Evolutionary conservation across 2,888 invertebrate species (phyloP).

Genomic region (Melipona bicolor): DNA sequence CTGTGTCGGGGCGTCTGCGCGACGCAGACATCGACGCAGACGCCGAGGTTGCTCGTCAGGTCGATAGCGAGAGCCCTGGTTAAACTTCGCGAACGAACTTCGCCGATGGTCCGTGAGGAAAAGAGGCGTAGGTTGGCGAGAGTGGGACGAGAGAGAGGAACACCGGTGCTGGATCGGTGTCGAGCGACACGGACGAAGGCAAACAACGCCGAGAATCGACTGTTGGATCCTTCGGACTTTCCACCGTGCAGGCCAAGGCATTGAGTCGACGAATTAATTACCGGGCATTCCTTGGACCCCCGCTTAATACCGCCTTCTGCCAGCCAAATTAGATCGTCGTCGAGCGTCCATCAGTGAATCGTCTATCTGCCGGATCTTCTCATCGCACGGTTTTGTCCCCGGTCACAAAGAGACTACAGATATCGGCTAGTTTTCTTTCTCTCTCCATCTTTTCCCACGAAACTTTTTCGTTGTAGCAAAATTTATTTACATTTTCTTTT

Average conservation of each 20-base stretch:
- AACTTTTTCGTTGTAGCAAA: not conserved
- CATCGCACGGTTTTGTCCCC: slow-evolving; percentile 1
- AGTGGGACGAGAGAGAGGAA: slow-evolving; percentile 35
- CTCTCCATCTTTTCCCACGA: not conserved
- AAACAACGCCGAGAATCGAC: not conserved
- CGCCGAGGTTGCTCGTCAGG: slow-evolving; percentile 81
- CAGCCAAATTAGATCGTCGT: slow-evolving; percentile 71
- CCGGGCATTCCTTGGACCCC: slow-evolving; percentile 68
- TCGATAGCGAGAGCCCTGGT: slow-evolving; percentile 83
- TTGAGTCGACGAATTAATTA: slow-evolving; percentile 79
- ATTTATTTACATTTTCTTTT: not conserved
- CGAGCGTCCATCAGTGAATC: slow-evolving; percentile 30
- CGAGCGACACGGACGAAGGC: slow-evolving; percentile 29
- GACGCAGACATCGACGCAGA: slow-evolving; percentile 80
- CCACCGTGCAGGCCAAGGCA: slow-evolving; percentile 32
- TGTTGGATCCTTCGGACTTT: slow-evolving; percentile 42
- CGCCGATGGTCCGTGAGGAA: slow-evolving; percentile 76
- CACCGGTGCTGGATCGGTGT: not conserved
- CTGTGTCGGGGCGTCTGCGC: slow-evolving; percentile 80
- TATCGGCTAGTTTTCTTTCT: not conserved
- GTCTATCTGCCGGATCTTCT: slow-evolving; percentile 22
- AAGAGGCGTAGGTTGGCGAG: slow-evolving; percentile 56
- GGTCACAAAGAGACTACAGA: not conserved
- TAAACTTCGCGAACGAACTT: slow-evolving; percentile 80
- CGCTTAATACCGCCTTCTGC: slow-evolving; percentile 70